Conservation (phyloP, 2,888 invertebrate genomes). For the Ormyrus labotus region DNA sequence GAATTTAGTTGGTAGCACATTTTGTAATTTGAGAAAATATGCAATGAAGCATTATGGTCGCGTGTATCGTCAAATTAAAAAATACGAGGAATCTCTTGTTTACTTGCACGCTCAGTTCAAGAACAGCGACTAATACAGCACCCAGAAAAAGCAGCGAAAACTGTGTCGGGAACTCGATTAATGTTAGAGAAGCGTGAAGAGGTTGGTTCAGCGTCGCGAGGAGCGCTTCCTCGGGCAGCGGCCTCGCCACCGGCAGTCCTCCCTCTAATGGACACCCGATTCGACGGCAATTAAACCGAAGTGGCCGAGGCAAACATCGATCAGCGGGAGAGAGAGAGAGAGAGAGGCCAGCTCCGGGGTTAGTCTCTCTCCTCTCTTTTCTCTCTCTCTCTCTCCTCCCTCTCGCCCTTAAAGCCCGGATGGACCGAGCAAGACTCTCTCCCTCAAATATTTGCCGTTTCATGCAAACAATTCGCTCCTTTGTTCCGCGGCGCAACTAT, state of each 20-base stretch:
- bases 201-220: background rate
- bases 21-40: too few species aligned
- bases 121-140: too few species aligned
- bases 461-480: conserved; percentile 67
- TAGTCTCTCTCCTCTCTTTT: background rate
- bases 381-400: conserved; percentile 1
- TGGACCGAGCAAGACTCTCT: conserved; percentile 42
- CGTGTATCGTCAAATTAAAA: too few species aligned
- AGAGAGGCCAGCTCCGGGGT: background rate
- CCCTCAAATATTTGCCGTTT: conserved; percentile 74
- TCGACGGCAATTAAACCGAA: conserved; percentile 73
- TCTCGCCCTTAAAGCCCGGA: background rate
- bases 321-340: conserved; percentile 56
- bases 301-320: conserved; percentile 73
- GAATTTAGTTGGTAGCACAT: too few species aligned
- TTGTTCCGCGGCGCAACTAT: conserved; percentile 74
- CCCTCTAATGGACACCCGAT: conserved; percentile 62
- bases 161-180: background rate
- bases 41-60: too few species aligned
- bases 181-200: background rate
- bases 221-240: background rate
- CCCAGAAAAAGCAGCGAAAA: too few species aligned
- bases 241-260: background rate
- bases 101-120: too few species aligned
- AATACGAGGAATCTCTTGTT: too few species aligned